phyloP scores from a whole-genome alignment of 1,140 invertebrate species.

The Drosophila lini region DNA sequence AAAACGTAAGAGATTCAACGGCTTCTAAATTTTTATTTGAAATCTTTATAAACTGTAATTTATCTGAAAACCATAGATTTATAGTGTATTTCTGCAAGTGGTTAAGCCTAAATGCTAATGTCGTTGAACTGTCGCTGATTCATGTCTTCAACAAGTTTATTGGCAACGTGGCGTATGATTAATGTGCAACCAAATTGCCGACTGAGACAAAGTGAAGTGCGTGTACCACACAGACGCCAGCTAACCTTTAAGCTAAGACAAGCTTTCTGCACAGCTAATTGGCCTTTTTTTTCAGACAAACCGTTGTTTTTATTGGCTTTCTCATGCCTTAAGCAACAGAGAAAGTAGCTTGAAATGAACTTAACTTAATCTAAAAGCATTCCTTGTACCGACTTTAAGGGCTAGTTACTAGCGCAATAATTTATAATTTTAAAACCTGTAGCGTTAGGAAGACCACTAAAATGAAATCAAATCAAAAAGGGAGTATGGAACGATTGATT shows the following conservation, averaged over 20 bases:
- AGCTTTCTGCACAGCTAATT: not conserved
- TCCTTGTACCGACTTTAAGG: not conserved
- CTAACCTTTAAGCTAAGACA: slow-evolving; percentile 12
- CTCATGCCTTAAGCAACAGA: not conserved
- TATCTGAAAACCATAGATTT: not conserved
- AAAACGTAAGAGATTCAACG: too few relatives aligned
- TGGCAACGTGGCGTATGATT: slow-evolving; percentile 62
- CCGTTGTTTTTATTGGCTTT: not conserved
- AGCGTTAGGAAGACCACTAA: too few relatives aligned
- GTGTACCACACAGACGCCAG: slow-evolving; percentile 19
- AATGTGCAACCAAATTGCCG: slow-evolving; percentile 47
- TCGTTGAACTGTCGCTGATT: slow-evolving; percentile 54
- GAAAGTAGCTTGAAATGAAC: not conserved
- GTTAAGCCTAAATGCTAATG: slow-evolving; percentile 9
- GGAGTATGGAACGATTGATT: not conserved
- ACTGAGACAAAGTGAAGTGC: slow-evolving; percentile 24
- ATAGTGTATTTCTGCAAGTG: not conserved
- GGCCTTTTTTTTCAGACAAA: slow-evolving; percentile 4
- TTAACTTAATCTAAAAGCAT: not conserved
- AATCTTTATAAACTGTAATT: too few relatives aligned
- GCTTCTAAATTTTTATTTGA: not conserved
- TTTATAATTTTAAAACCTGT: too few relatives aligned
- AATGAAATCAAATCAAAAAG: not conserved
- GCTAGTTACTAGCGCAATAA: too few relatives aligned
- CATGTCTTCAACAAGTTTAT: slow-evolving; percentile 30